Conservation (phyloP, 2,113 vertebrate species). For the Setophaga coronata region DNA sequence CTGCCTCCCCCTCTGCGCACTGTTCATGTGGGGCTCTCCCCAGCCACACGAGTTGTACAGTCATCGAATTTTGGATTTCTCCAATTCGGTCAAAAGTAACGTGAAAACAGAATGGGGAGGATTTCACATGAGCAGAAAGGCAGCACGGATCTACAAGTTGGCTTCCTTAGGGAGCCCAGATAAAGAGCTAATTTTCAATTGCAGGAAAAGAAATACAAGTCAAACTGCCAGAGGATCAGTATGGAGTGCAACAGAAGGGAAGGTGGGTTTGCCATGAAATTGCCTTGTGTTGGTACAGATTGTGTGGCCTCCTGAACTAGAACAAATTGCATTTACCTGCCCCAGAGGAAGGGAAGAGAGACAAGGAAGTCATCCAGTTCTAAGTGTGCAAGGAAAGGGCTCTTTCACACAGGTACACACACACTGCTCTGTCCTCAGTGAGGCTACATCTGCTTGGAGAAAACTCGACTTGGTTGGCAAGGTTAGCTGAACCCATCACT, state of each 20-base stretch:
- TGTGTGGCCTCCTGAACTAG: background rate
- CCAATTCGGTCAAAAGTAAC: background rate
- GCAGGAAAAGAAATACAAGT: background rate
- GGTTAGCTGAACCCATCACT: background rate
- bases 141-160: background rate
- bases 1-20: background rate
- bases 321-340: background rate
- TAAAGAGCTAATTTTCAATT: background rate
- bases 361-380: background rate
- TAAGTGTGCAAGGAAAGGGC: background rate
- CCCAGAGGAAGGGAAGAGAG: background rate
- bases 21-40: background rate
- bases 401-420: background rate
- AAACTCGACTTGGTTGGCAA: background rate
- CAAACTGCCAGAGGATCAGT: background rate
- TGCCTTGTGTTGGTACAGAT: background rate
- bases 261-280: background rate
- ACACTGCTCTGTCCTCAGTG: background rate
- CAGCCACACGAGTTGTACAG: fast-evolving
- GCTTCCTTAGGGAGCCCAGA: background rate
- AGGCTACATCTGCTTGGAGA: background rate
- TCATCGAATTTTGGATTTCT: background rate
- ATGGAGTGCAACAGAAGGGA: background rate
- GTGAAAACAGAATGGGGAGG: background rate
- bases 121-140: background rate